A percentile compares a stretch with the other conserved stretches of the same genome.
Conservation (phyloP, 37 sponge, comb jelly and placozoan species). For the Mnemiopsis leidyi region DNA sequence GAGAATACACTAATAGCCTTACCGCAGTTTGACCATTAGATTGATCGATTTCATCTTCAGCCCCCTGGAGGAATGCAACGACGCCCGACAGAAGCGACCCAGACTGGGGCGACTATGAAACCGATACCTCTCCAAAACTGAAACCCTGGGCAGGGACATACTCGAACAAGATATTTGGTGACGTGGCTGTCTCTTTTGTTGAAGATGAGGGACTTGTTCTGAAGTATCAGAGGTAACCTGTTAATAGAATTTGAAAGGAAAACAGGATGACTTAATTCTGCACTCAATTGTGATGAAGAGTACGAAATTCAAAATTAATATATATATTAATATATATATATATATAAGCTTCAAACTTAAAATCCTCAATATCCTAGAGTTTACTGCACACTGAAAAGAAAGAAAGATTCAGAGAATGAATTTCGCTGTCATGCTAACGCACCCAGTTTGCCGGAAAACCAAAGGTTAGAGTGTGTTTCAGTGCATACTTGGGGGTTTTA, state of each 20-base stretch:
- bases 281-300: too few species aligned
- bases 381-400: background rate
- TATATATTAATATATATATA: too few species aligned
- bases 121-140: background rate
- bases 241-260: too few species aligned
- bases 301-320: too few species aligned
- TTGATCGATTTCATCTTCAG: too few species aligned
- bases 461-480: too few species aligned
- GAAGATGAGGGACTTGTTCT: background rate
- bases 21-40: too few species aligned
- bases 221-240: slow-evolving; percentile 8
- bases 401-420: background rate
- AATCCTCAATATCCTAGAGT: too few species aligned
- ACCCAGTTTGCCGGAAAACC: background rate
- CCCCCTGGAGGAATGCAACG: background rate
- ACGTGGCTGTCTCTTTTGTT: background rate
- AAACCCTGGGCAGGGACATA: background rate
- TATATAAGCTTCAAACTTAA: too few species aligned
- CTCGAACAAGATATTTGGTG: background rate
- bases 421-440: background rate
- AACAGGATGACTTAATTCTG: too few species aligned
- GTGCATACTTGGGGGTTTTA: too few species aligned
- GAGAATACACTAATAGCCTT: too few species aligned
- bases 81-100: background rate
- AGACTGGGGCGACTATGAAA: background rate